Evolutionary conservation across 2,113 vertebrate species (phyloP).

Genomic region (Salvelinus alpinus): DNA sequence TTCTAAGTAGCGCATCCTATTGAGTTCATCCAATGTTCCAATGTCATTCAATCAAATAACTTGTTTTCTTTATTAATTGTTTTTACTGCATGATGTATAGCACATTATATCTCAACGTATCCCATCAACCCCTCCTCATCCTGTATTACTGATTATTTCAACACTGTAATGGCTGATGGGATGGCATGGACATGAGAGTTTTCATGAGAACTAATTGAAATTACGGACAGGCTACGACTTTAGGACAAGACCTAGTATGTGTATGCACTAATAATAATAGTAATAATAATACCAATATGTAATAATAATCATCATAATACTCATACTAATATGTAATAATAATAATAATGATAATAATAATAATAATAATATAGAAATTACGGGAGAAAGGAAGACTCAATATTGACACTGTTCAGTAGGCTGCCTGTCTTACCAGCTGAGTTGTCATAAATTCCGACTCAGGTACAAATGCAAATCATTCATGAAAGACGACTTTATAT

Average conservation of each 20-base stretch:
- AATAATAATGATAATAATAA: neutral
- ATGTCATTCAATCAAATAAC: constrained; percentile 84
- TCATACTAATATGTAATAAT: neutral
- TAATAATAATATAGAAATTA: neutral
- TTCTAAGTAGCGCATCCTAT: constrained; percentile 78
- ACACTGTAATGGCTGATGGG: neutral
- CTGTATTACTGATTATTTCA: constrained; percentile 79
- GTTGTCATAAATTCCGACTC: neutral
- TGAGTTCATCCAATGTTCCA: constrained; percentile 74
- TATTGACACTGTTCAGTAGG: neutral
- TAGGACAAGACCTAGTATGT: no score
- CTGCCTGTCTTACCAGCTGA: neutral
- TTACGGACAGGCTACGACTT: no score
- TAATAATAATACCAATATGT: no score
- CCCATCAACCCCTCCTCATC: neutral
- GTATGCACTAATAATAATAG: no score
- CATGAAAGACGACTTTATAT: constrained; percentile 19
- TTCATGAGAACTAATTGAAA: neutral
- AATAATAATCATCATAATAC: no score
- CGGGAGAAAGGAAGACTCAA: neutral
- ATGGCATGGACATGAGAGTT: neutral
- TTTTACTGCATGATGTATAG: constrained; percentile 78
- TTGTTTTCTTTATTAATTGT: constrained; percentile 83
- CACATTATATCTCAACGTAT: neutral
- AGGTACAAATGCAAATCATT: constrained; percentile 25